A percentile compares a stretch with the other conserved stretches of the same genome.
phyloP scores from a whole-genome alignment of 2,888 invertebrate species.

The Periphyllus acericola region DNA sequence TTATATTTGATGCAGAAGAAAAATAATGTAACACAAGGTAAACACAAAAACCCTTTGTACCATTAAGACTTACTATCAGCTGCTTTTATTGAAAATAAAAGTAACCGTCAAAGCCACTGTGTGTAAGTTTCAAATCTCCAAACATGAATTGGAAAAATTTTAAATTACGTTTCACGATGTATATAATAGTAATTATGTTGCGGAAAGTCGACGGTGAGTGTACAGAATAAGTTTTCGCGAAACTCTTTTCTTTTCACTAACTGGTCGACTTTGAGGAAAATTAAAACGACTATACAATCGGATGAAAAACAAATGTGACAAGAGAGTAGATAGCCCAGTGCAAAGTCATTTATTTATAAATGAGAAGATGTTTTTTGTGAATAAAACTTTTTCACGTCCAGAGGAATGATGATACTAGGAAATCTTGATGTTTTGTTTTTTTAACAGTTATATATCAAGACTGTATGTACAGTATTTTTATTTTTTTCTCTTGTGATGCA shows the following conservation, averaged over 20 bases:
- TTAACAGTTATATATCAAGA: slow-evolving; percentile 35
- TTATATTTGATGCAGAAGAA: slow-evolving; percentile 38
- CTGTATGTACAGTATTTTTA: background rate
- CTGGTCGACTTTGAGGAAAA: background rate
- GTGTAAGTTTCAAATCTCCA: slow-evolving; percentile 19
- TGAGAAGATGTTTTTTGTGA: background rate
- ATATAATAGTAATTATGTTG: background rate
- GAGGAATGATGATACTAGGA: background rate
- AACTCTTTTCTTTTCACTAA: background rate
- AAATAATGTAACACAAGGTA: slow-evolving; percentile 29
- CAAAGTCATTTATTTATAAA: slow-evolving; percentile 38
- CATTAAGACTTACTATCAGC: slow-evolving; percentile 41
- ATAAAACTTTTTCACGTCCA: slow-evolving; percentile 34
- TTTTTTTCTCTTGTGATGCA: background rate
- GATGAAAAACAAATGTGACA: slow-evolving; percentile 1
- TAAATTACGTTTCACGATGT: background rate
- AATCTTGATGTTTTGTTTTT: slow-evolving; percentile 46
- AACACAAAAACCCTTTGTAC: slow-evolving; percentile 49
- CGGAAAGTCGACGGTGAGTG: background rate
- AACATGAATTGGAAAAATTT: background rate
- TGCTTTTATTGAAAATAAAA: slow-evolving; percentile 42
- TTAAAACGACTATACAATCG: background rate
- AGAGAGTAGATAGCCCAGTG: background rate
- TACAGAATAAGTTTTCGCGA: background rate
- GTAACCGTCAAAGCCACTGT: background rate